Conservation (phyloP, 2,888 invertebrate species). For the Meteorus cinctellus region DNA sequence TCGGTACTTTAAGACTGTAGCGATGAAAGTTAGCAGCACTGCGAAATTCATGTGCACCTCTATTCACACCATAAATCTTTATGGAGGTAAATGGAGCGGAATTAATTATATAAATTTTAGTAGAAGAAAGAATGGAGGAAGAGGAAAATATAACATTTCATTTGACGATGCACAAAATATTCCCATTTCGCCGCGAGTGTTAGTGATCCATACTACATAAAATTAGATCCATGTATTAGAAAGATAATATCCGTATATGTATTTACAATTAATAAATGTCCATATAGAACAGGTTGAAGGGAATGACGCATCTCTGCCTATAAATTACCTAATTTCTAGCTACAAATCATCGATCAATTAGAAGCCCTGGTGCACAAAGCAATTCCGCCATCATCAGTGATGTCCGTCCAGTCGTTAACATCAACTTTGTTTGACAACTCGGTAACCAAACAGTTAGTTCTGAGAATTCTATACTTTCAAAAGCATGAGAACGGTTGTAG, state of each 20-base stretch:
- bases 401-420: not conserved
- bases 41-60: constrained; percentile 34
- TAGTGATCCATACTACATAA: no score
- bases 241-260: no score
- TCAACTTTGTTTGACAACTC: constrained; percentile 6
- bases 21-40: constrained; percentile 43
- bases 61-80: constrained; percentile 13
- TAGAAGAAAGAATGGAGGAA: not conserved
- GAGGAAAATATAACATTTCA: not conserved
- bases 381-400: constrained; percentile 11
- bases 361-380: constrained; percentile 7
- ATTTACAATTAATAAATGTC: no score
- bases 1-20: constrained; percentile 36
- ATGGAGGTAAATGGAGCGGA: not conserved
- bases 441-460: constrained; percentile 6
- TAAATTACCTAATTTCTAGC: constrained; percentile 30
- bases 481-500: not conserved
- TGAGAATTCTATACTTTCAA: not conserved
- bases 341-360: constrained; percentile 45
- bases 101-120: not conserved
- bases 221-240: no score
- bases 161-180: not conserved
- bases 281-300: not conserved
- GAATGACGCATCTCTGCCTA: constrained; percentile 35
- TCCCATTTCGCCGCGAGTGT: no score